Conservation (phyloP, 2,888 invertebrate species). For the Euproctis similis region DNA sequence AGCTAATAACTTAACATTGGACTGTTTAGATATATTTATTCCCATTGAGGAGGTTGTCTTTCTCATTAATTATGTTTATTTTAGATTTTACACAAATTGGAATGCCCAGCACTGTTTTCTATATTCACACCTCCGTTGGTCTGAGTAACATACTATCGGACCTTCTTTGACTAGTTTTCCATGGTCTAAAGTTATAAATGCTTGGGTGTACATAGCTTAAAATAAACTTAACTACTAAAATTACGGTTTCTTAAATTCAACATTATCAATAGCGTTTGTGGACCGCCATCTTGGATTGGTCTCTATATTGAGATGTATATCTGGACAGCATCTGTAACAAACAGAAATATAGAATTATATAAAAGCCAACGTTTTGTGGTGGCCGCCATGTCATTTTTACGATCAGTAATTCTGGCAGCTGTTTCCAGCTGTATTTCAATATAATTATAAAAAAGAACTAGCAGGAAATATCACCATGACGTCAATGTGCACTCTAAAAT, state of each 20-base stretch:
- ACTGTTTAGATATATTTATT: constrained; percentile 30
- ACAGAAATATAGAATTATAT: constrained; percentile 6
- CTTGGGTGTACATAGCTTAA: constrained; percentile 55
- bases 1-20: constrained; percentile 31
- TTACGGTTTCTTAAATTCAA: constrained; percentile 65
- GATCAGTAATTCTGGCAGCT: constrained; percentile 15
- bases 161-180: constrained; percentile 10
- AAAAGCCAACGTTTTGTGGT: constrained; percentile 1
- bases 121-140: constrained; percentile 17
- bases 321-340: constrained; percentile 54
- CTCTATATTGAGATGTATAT: constrained; percentile 42
- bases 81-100: constrained; percentile 51
- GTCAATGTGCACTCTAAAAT: constrained; percentile 30
- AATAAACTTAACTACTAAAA: constrained; percentile 59
- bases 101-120: constrained; percentile 58
- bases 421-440: constrained; percentile 28
- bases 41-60: constrained; percentile 47
- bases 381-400: constrained; percentile 18
- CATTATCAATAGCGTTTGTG: constrained; percentile 41
- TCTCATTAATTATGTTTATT: constrained; percentile 45
- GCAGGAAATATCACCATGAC: constrained; percentile 28
- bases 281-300: constrained; percentile 50
- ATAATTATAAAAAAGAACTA: constrained; percentile 28
- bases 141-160: constrained; percentile 11
- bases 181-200: constrained; percentile 52